Conservation (phyloP, 1,140 invertebrate genomes). For the Bombus soroeensis region DNA sequence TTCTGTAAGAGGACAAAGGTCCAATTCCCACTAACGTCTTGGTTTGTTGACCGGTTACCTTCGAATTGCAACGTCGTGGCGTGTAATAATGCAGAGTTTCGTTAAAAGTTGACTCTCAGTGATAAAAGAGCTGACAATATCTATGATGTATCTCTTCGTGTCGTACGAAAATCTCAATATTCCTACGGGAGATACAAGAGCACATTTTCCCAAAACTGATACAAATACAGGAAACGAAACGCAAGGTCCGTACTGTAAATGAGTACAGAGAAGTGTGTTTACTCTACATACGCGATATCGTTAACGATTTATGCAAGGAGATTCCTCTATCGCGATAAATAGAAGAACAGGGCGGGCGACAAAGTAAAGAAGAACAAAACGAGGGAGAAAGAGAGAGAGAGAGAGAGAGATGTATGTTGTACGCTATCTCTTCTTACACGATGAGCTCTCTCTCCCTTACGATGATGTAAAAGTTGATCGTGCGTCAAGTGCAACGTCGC, state of each 20-base stretch:
- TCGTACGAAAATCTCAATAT: too few relatives aligned
- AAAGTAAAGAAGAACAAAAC: neutral
- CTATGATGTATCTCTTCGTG: too few relatives aligned
- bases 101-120: too few relatives aligned
- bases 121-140: too few relatives aligned
- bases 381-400: neutral
- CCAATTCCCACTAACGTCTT: too few relatives aligned
- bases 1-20: neutral
- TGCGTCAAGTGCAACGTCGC: constrained; percentile 62
- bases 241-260: too few relatives aligned
- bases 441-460: neutral
- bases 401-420: neutral
- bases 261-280: neutral
- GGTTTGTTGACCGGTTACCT: too few relatives aligned
- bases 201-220: too few relatives aligned
- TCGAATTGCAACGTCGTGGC: too few relatives aligned
- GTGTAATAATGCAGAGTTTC: too few relatives aligned
- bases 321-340: neutral
- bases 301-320: constrained; percentile 36
- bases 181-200: too few relatives aligned
- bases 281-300: constrained; percentile 12
- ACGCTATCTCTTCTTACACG: neutral
- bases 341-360: neutral
- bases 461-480: constrained; percentile 48
- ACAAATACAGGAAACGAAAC: too few relatives aligned